Evolutionary conservation across 2,113 vertebrate genomes (phyloP), one percentile per base, ranked within the genome.

Genomic region (Chroicocephalus ridibundus): DNA sequence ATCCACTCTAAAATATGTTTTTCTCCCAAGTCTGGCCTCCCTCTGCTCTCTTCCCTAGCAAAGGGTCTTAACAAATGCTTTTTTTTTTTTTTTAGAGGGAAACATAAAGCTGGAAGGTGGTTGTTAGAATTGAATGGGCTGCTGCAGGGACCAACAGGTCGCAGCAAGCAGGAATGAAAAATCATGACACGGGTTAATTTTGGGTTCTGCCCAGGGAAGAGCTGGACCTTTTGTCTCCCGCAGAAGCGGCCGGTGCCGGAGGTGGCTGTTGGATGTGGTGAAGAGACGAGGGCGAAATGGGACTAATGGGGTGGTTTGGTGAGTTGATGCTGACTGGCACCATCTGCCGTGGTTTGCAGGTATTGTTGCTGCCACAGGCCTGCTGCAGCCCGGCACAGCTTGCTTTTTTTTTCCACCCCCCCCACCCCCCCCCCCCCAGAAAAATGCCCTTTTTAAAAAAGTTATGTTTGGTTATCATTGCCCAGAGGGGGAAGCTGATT

Each of bases 211-310:
- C 5, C 46, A 36, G 86, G 79, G 22, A 22, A 24, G 62, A 79
- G 34, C 47, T 12, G 38, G 34, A 22, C 0, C 66, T n/a, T n/a
- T 76, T 61, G 32, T 21, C 8, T 15, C 25, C 5, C 19, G n/a
- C 32, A 75, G 70, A 10, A 65, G 21, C 0, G 6, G 10, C 7
- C 19, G 62, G 14, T 46, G 71, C 27, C 0, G 0, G 14, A 11
- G 66, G 14, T 31, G 36, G 24, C 20, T 34, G 69, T 6, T 34
- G 36, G 29, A 15, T 61, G 64, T 5, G 36, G 11, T 44, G n/a
- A 44, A 44, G 77, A 32, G 46, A 13, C 3, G 21, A 15, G n/a
- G 49, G 52, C 8, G 36, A 9, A 54, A 51, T 29, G 3, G 21
- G 36, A 16, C 88, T 10, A 21, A 6, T 6, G 1, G 11, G 46